Evolutionary conservation across 2,888 invertebrate genomes (phyloP).

Genomic region (Himalopsyche tibetana): DNA sequence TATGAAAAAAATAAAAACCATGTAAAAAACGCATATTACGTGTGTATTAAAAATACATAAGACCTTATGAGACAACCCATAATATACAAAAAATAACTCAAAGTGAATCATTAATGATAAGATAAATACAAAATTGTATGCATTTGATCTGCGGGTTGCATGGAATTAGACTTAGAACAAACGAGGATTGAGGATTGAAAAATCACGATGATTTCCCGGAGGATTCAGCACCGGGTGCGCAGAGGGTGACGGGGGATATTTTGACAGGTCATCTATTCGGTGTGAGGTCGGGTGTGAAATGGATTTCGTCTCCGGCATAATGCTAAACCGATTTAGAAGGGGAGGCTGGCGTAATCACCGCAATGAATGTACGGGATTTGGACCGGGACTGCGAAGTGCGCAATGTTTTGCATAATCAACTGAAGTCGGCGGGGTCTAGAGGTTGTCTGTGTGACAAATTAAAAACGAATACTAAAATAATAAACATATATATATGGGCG

Average conservation of each 20-base stretch:
- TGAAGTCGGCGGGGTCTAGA: neutral
- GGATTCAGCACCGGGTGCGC: constrained; percentile 2
- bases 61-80: too few relatives aligned
- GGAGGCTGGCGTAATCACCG: constrained; percentile 44
- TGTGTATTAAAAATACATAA: too few relatives aligned
- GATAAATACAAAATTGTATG: neutral
- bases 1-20: too few relatives aligned
- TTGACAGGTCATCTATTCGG: constrained; percentile 65
- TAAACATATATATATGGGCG: too few relatives aligned
- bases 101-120: too few relatives aligned
- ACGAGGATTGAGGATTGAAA: constrained; percentile 35
- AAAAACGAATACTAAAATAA: too few relatives aligned
- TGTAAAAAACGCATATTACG: too few relatives aligned
- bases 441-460: too few relatives aligned
- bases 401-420: constrained; percentile 20
- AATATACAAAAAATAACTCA: too few relatives aligned
- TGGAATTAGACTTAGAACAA: constrained; percentile 47
- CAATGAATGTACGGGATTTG: constrained; percentile 16
- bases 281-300: constrained; percentile 65
- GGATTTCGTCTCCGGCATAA: constrained; percentile 53
- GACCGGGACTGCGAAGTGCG: constrained; percentile 16
- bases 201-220: constrained; percentile 58
- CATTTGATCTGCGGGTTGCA: neutral
- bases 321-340: constrained; percentile 32
- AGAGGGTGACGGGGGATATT: constrained; percentile 39